phyloP scores from a whole-genome alignment of 2,113 vertebrate genomes.

The Campylorhamphus procurvoides region DNA sequence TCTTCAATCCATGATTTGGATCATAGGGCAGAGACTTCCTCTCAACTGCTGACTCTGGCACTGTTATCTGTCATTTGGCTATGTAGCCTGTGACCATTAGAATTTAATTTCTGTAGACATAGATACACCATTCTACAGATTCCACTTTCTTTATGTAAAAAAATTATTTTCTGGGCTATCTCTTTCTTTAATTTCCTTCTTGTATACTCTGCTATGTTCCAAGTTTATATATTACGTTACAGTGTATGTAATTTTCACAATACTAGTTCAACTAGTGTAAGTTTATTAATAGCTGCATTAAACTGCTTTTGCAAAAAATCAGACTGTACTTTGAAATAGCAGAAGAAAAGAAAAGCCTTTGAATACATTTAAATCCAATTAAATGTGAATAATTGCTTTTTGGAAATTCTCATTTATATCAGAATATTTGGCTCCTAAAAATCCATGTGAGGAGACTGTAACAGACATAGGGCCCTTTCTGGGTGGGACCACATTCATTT shows the following conservation, averaged over 20 bases:
- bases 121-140: background rate
- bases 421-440: background rate
- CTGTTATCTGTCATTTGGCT: background rate
- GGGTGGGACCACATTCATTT: background rate
- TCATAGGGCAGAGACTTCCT: background rate
- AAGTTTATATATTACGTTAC: background rate
- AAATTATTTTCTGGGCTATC: background rate
- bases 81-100: background rate
- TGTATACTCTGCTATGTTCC: background rate
- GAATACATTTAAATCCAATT: background rate
- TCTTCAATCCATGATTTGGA: background rate
- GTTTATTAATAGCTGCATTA: background rate
- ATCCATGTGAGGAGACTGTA: background rate
- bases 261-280: background rate
- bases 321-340: background rate
- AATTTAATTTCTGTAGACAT: background rate
- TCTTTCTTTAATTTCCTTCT: background rate
- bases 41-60: background rate
- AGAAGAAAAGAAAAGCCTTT: background rate
- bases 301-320: background rate
- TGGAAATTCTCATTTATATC: background rate
- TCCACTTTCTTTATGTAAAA: background rate
- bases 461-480: background rate
- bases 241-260: background rate
- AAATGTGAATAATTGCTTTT: background rate